Percentiles rank a stretch among this genome's conserved stretches.
phyloP scores from a whole-genome alignment of 2,113 vertebrate genomes.

The Antigone vipio region DNA sequence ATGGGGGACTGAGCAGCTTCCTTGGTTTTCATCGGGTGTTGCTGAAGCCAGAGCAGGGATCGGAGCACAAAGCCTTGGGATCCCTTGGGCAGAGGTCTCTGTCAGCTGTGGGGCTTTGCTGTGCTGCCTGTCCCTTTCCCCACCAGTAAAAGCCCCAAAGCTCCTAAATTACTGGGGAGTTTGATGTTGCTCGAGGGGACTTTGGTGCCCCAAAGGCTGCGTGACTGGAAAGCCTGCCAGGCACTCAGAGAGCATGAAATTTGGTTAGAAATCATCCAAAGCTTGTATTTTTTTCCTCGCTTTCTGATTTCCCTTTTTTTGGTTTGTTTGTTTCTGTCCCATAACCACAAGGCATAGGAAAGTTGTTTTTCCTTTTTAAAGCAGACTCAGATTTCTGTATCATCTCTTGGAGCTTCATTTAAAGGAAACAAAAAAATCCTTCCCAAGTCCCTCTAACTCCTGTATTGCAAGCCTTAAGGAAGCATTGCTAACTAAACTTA shows the following conservation, averaged over 20 bases:
- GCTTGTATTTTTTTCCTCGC: neutral
- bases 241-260: neutral
- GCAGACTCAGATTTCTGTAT: neutral
- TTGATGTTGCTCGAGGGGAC: neutral
- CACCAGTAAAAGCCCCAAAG: neutral
- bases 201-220: neutral
- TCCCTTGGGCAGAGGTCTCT: neutral
- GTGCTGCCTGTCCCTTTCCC: neutral
- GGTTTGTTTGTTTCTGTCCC: neutral
- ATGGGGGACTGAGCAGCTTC: accelerated
- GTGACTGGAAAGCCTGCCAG: conserved; percentile 11
- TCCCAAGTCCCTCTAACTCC: neutral
- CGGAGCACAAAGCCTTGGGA: neutral
- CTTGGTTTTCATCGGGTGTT: accelerated
- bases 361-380: neutral
- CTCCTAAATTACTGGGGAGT: neutral
- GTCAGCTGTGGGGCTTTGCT: accelerated
- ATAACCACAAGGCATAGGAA: neutral
- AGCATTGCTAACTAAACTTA: neutral
- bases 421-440: neutral
- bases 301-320: neutral
- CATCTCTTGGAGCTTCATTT: neutral
- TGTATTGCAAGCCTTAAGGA: neutral
- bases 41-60: no score
- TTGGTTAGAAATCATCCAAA: neutral